Conservation (phyloP, 1,140 invertebrate genomes). For the Drosophila chauvacae region DNA sequence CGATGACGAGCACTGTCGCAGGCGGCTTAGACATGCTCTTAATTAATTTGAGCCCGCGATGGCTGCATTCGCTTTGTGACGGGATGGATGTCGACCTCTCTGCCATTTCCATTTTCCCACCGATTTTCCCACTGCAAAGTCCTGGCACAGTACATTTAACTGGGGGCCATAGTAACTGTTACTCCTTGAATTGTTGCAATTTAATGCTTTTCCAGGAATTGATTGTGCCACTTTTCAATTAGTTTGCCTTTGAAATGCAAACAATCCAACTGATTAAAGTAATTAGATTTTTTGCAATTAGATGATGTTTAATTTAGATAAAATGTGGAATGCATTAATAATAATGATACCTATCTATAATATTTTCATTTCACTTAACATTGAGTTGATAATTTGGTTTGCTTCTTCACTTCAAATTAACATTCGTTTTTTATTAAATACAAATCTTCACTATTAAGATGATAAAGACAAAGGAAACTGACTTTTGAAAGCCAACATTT, state of each 20-base stretch:
- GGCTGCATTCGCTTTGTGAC: slow-evolving; percentile 60
- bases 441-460: neutral
- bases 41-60: slow-evolving; percentile 70
- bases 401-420: neutral
- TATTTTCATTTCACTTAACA: neutral
- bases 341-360: neutral
- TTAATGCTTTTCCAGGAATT: neutral
- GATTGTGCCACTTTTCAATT: neutral
- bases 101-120: slow-evolving; percentile 5
- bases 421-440: neutral
- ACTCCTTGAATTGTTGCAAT: slow-evolving; percentile 8
- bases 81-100: slow-evolving; percentile 11
- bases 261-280: neutral
- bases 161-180: slow-evolving; percentile 49
- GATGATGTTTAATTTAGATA: neutral
- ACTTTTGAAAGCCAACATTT: neutral
- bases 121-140: slow-evolving; percentile 15
- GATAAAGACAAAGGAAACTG: neutral
- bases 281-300: neutral
- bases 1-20: slow-evolving; percentile 45
- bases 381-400: neutral
- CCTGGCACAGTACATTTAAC: slow-evolving; percentile 32
- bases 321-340: neutral
- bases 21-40: slow-evolving; percentile 58
- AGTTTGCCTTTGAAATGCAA: neutral